A percentile compares a stretch with the other conserved stretches of the same genome.
These are phyloP conservation scores for Lamellibrachia satsuma DNA, from an alignment of 2,888 invertebrate genomes.

Conservation along the genomic window DNA sequence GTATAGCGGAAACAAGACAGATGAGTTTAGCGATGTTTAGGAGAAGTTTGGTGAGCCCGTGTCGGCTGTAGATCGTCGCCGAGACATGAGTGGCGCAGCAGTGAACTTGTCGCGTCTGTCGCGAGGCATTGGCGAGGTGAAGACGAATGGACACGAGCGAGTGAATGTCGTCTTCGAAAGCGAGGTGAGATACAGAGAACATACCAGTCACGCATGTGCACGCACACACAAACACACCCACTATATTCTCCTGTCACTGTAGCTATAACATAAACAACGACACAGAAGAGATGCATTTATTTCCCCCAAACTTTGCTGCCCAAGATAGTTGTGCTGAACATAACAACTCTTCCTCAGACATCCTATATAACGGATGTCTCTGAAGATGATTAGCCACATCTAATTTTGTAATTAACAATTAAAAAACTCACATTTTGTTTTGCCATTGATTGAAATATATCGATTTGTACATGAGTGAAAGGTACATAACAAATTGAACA, in stretches of 20 bases:
- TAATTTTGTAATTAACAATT: too few relatives aligned
- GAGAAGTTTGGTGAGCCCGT: neutral
- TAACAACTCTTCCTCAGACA: too few relatives aligned
- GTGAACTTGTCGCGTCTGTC: constrained; percentile 60
- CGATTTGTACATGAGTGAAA: too few relatives aligned
- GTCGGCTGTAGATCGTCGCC: neutral
- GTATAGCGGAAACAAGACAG: neutral
- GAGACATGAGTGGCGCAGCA: constrained; percentile 70
- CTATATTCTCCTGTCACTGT: neutral
- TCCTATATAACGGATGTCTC: too few relatives aligned
- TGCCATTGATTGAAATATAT: too few relatives aligned
- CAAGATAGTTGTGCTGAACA: too few relatives aligned
- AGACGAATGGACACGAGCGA: constrained; percentile 60
- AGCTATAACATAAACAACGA: too few relatives aligned
- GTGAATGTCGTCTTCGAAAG: constrained; percentile 62
- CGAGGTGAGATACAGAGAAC: constrained; percentile 49
- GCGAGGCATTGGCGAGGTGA: constrained; percentile 61
- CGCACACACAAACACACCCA: neutral
- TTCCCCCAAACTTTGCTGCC: too few relatives aligned
- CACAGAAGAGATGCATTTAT: too few relatives aligned
- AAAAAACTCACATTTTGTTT: too few relatives aligned
- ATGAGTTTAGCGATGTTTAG: neutral
- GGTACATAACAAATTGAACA: too few relatives aligned
- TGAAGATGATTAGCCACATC: too few relatives aligned
- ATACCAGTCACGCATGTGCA: neutral